Evolutionary conservation across 2,113 vertebrate genomes (phyloP), one percentile per base, ranked within the genome.

Genomic region (Oreochromis spilurus): DNA sequence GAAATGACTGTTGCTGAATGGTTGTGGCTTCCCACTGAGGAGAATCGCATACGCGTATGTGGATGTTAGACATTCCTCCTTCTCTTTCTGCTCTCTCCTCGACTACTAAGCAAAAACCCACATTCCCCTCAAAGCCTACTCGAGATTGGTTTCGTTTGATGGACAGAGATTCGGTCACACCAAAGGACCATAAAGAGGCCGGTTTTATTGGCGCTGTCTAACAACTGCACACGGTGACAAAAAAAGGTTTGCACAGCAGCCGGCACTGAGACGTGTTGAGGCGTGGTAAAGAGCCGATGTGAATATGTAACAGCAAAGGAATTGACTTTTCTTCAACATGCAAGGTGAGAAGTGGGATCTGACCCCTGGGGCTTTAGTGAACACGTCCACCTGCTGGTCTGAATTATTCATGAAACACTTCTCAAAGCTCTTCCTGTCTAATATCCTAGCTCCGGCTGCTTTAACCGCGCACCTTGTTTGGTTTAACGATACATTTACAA

Each of bases 21-120:
- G 82, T 82, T 88, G 89, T 77, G 88, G 91, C 72, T 92, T 89
- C 78, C 70, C 79, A 60, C 40, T 21, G 81, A 92, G 53, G 72
- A 89, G 83, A 85, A 89, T 90, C 58, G 21, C 80, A 17, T 60
- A 57, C 81, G 53, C 29, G 38, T 65, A 4, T 78, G 79, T 65
- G 21, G 78, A 70, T n/a, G 12, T 62, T 38, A n/a, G 75, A 88
- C 62, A 85, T 91, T 92, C 87, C 53, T 89, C 48, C 53, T 65
- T 14, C 84, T 90, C 43, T 52, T 50, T 52, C 50, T 80, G 24
- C 21, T 78, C 53, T 83, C 43, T 83, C 43, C 77, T 79, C 55
- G 83, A 19, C 85, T 83, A 80, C 90, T 24, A 48, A 65, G 70
- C 79, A 88, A 92, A 90, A 89, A 81, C 17, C 79, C 54, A 91